A percentile compares a stretch with the other conserved stretches of the same genome.
Evolutionary conservation across 2,888 invertebrate species (phyloP).

Genomic region (Entomobrya proxima): DNA sequence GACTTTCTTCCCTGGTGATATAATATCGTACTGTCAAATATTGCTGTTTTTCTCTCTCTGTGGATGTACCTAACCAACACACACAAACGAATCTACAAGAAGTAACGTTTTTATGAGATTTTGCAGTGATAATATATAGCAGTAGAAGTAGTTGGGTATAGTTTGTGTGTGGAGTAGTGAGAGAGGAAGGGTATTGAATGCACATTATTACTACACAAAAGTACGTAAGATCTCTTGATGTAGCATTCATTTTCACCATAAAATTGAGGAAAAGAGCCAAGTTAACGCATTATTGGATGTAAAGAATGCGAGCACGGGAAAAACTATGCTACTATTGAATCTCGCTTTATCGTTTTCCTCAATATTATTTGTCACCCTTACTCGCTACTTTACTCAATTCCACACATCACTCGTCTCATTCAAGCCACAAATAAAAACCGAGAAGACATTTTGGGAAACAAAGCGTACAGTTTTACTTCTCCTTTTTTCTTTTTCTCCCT

Average conservation of each 20-base stretch:
- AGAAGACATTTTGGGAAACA: slow-evolving; percentile 59
- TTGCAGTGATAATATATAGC: background rate
- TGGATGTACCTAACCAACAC: background rate
- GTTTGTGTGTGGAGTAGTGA: no score
- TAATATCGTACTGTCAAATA: slow-evolving; percentile 9
- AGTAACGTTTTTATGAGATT: background rate
- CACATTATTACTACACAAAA: background rate
- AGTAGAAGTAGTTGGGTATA: no score
- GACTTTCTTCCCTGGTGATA: background rate
- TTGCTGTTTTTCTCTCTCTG: background rate
- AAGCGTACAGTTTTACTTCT: slow-evolving; percentile 47
- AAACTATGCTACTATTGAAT: slow-evolving; percentile 74
- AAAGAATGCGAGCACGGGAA: slow-evolving; percentile 73
- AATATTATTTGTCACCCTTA: slow-evolving; percentile 75
- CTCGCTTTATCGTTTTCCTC: slow-evolving; percentile 74
- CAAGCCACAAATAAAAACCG: slow-evolving; percentile 66
- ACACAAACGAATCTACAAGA: background rate
- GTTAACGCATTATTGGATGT: slow-evolving; percentile 75
- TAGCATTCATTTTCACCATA: slow-evolving; percentile 59
- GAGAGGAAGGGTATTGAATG: no score
- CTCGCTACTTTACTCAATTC: slow-evolving; percentile 68
- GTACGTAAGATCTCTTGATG: background rate
- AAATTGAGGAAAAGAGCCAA: slow-evolving; percentile 55
- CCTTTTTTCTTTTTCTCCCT: slow-evolving; percentile 16
- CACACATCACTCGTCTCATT: slow-evolving; percentile 67